Percentiles rank a stretch among this genome's conserved stretches.
Conservation (phyloP, 2,797 vertebrate species). For the Malurus splendens region DNA sequence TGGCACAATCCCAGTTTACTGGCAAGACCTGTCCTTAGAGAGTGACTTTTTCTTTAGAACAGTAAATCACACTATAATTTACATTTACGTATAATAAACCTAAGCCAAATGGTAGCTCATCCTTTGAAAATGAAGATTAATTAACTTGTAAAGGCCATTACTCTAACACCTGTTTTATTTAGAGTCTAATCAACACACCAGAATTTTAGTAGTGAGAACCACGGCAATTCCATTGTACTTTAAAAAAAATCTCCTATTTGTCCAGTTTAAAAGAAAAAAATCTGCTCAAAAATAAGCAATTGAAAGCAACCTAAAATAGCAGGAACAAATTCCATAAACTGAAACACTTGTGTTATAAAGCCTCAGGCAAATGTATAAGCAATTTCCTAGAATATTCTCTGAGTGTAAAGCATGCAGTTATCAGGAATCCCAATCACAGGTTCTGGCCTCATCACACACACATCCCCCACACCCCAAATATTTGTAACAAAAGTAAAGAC, state of each 20-base stretch:
- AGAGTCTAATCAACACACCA: slow-evolving; percentile 42
- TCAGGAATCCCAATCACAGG: slow-evolving; percentile 2
- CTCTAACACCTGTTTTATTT: slow-evolving; percentile 59
- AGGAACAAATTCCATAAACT: slow-evolving; percentile 44
- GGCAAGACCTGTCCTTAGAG: not conserved
- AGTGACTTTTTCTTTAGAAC: not conserved
- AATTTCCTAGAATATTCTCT: slow-evolving; percentile 53
- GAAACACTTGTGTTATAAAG: slow-evolving; percentile 22
- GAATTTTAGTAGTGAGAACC: slow-evolving; percentile 46
- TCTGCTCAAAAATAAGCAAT: slow-evolving; percentile 50
- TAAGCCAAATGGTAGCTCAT: slow-evolving; percentile 3
- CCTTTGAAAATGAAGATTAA: slow-evolving; percentile 57
- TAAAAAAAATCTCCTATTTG: slow-evolving; percentile 31
- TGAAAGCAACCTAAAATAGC: slow-evolving; percentile 45
- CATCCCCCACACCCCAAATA: not conserved
- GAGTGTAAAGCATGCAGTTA: slow-evolving; percentile 42
- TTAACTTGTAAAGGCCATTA: slow-evolving; percentile 16
- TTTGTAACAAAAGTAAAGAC: slow-evolving; percentile 49
- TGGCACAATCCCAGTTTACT: not conserved
- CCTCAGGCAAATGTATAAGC: slow-evolving; percentile 50
- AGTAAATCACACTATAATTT: slow-evolving; percentile 5
- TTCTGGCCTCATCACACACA: not conserved
- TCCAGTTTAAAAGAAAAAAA: slow-evolving; percentile 56
- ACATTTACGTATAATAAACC: not conserved
- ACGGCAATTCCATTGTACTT: slow-evolving; percentile 22